Percentiles rank a stretch among this genome's conserved stretches.
These are phyloP conservation scores for Stercorarius parasiticus DNA, from an alignment of 2,113 vertebrate species.

Conservation along the genomic window DNA sequence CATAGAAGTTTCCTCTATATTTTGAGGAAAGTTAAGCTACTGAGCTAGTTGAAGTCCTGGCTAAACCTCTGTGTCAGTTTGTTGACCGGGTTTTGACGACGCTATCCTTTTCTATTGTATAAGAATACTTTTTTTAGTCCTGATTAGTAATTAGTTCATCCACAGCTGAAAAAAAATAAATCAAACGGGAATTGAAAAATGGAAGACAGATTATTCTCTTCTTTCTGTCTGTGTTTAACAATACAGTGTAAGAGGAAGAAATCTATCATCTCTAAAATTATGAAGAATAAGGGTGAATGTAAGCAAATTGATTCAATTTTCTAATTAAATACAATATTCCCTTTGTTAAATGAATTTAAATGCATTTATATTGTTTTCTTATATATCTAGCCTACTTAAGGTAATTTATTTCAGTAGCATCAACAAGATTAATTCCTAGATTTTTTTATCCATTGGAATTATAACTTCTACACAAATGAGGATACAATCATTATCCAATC, in stretches of 20 bases:
- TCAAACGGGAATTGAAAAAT: not conserved
- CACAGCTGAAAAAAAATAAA: not conserved
- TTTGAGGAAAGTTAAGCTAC: not conserved
- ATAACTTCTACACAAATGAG: not conserved
- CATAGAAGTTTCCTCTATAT: not conserved
- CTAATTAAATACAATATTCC: constrained; percentile 26
- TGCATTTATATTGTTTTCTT: constrained; percentile 33
- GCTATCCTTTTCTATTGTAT: not conserved
- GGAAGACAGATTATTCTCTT: not conserved
- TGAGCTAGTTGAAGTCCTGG: not conserved
- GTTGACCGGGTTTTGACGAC: not conserved
- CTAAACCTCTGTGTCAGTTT: not conserved
- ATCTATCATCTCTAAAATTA: not conserved
- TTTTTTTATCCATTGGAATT: not conserved
- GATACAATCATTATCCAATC: not conserved
- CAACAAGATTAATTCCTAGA: not conserved
- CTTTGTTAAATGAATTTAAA: constrained; percentile 18
- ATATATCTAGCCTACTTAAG: not conserved
- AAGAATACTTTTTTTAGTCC: not conserved
- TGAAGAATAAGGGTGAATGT: constrained; percentile 6
- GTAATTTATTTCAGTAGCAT: constrained; percentile 18
- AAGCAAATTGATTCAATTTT: constrained; percentile 27
- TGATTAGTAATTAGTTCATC: not conserved
- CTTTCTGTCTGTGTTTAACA: not conserved
- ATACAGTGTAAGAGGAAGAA: not conserved